phyloP scores from a whole-genome alignment of 92 coral and sea anemone genomes.

The Zoanthus sansibaricus region DNA sequence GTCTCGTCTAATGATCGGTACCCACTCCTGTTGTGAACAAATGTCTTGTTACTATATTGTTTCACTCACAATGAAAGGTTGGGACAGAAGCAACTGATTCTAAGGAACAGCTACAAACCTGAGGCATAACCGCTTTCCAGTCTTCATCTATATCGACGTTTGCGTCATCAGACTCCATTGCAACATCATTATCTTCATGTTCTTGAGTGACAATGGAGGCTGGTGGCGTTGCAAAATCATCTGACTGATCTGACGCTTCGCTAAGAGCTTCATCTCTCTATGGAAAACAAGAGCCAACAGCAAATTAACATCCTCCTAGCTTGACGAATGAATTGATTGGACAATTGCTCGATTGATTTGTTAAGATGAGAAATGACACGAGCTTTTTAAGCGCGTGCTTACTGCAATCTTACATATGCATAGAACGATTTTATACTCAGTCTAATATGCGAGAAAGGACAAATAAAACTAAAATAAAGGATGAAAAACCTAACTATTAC shows the following conservation, averaged over 20 bases:
- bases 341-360: too few species aligned
- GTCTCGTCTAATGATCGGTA: slow-evolving; percentile 94
- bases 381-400: too few species aligned
- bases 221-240: slow-evolving; percentile 82
- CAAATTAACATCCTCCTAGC: too few species aligned
- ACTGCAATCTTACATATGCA: too few species aligned
- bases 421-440: too few species aligned
- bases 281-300: not conserved
- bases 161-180: slow-evolving; percentile 61
- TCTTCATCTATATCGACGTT: slow-evolving; percentile 68
- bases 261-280: slow-evolving; percentile 68
- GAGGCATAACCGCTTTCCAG: slow-evolving; percentile 93
- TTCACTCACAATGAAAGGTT: not conserved
- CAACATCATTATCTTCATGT: slow-evolving; percentile 45
- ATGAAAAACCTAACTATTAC: too few species aligned
- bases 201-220: slow-evolving; percentile 69
- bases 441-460: too few species aligned
- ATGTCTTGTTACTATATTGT: not conserved
- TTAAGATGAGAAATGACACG: too few species aligned
- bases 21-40: slow-evolving; percentile 83
- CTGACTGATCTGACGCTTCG: slow-evolving; percentile 85
- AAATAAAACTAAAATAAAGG: too few species aligned
- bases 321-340: too few species aligned
- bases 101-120: slow-evolving; percentile 51
- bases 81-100: not conserved